Percentiles rank a stretch among this genome's conserved stretches.
Conservation (phyloP, 2,797 vertebrate species). For the Percopsis omiscomaycus region DNA sequence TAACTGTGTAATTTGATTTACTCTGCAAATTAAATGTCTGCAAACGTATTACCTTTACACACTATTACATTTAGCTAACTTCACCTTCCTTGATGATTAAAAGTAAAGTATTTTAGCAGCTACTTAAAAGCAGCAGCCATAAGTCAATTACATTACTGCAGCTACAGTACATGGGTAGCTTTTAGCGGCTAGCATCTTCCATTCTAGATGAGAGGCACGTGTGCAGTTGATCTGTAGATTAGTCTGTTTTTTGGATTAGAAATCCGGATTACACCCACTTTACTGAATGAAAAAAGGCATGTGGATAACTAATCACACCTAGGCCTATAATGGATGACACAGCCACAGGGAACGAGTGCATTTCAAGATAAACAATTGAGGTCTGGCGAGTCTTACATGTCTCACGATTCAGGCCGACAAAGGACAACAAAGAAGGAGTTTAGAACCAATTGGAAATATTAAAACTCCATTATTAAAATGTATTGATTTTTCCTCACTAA, state of each 20-base stretch:
- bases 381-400: too few relatives aligned
- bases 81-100: too few relatives aligned
- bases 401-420: too few relatives aligned
- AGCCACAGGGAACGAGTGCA: background rate
- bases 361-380: too few relatives aligned
- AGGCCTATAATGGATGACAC: conserved; percentile 24
- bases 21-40: background rate
- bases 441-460: too few relatives aligned
- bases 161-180: conserved; percentile 1
- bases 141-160: conserved; percentile 10
- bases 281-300: conserved; percentile 54
- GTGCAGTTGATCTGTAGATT: conserved; percentile 69
- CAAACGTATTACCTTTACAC: too few relatives aligned
- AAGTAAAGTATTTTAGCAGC: too few relatives aligned
- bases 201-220: conserved; percentile 23
- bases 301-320: conserved; percentile 38
- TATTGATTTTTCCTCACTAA: too few relatives aligned
- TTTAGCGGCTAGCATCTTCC: conserved; percentile 22
- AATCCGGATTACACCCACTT: conserved; percentile 55
- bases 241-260: conserved; percentile 74
- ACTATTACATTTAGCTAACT: too few relatives aligned
- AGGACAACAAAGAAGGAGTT: too few relatives aligned
- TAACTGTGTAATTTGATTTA: background rate
- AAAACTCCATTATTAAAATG: too few relatives aligned
- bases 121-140: background rate